Base-by-base conservation (phyloP, 2,888 invertebrate genomes). In the Cephalotes varians region DNA sequence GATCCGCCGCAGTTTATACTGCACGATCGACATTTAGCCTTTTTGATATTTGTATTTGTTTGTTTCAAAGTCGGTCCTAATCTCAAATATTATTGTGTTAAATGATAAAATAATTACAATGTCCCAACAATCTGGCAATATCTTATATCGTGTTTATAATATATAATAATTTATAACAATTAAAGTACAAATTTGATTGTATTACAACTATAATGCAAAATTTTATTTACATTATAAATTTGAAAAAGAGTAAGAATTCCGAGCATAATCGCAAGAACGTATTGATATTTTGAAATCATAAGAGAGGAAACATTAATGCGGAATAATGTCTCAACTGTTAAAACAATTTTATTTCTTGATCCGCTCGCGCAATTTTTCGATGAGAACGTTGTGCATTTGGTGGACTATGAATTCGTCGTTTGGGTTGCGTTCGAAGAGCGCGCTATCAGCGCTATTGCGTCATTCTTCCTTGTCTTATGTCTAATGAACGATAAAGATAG, bases 321-420 rank as follows among this genome's bases (percentile, higher is more conserved):
- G 25, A 74, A 15, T 49, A 25, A 74, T 9, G 5, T 49, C 18
- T 25, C 49, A 25, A 15, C 15, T 54, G 34, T 74, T 25, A 65
- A 54, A 65, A 37, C 37, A 51, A 62, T 21, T 6, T 64, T 28
- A 28, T 76, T 37, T 49, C 4, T 37, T 18, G n/a, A 37, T 77
- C 25, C 15, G 2, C 9, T 49, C 4, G 18, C n/a, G 31, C 1
- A 21, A 58, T 60, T 64, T 25, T 28, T 28, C 12, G 12, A 62
- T 10, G 12, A 58, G 28, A 47, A 21, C 12, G 25, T 37, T 12
- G 2, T 21, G 73, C 18, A 18, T 28, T 1, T 18, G 34, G 12
- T 12, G 40, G 9, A n/a, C n/a, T n/a, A n/a, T n/a, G n/a, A n/a
- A n/a, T n/a, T n/a, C n/a, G n/a, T n/a, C n/a, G n/a, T n/a, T n/a